phyloP scores from a whole-genome alignment of 2,797 vertebrate species.

The Enteromius radiatus region DNA sequence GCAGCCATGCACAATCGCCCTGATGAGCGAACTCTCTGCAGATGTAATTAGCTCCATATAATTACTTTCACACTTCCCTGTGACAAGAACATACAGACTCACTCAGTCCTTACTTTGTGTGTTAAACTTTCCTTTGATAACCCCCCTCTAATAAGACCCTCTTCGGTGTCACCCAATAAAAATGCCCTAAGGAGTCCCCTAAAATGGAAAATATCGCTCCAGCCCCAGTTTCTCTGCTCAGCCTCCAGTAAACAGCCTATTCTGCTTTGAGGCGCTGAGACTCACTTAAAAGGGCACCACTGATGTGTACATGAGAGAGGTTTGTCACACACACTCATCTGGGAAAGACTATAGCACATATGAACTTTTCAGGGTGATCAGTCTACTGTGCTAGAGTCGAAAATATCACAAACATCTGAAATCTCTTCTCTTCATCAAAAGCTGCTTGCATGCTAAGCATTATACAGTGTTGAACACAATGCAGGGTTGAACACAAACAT shows the following conservation, averaged over 20 bases:
- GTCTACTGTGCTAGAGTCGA: not conserved
- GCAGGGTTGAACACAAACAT: constrained; percentile 12
- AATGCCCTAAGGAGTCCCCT: constrained; percentile 40
- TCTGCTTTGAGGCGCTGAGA: constrained; percentile 22
- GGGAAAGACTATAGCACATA: constrained; percentile 21
- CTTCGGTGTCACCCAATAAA: constrained; percentile 38
- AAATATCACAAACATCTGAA: constrained; percentile 11
- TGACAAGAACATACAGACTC: constrained; percentile 30
- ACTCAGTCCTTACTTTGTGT: constrained; percentile 9
- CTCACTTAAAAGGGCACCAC: constrained; percentile 38
- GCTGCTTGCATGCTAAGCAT: not conserved
- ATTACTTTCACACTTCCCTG: constrained; percentile 54
- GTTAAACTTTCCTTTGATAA: constrained; percentile 45
- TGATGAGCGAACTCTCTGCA: constrained; percentile 42
- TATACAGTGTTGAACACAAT: not conserved
- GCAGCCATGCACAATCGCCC: constrained; percentile 43
- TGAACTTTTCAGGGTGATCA: constrained; percentile 20
- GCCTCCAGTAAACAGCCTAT: constrained; percentile 16
- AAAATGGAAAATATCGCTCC: constrained; percentile 36
- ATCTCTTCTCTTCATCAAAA: not conserved
- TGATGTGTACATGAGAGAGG: constrained; percentile 12
- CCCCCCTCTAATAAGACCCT: constrained; percentile 30
- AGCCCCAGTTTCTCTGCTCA: constrained; percentile 30
- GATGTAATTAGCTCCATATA: constrained; percentile 55
- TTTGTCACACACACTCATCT: constrained; percentile 14